phyloP scores from a whole-genome alignment of 2,797 vertebrate species.

The Babyrousa celebensis region DNA sequence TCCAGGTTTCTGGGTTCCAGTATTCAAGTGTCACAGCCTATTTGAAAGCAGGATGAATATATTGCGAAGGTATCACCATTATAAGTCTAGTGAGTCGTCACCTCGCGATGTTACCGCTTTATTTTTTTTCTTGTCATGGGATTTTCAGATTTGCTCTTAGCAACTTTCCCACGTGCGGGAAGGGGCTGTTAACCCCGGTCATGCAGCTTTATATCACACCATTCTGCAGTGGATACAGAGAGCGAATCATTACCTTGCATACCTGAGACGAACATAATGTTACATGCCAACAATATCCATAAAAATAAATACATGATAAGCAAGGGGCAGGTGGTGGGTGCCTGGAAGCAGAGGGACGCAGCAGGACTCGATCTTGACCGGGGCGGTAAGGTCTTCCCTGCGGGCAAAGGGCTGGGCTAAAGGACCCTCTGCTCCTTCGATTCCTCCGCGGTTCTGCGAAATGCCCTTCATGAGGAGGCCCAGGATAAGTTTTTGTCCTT shows the following conservation, averaged over 20 bases:
- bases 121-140: rapidly evolving
- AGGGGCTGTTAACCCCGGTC: rapidly evolving
- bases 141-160: rapidly evolving
- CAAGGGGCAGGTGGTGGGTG: neutral
- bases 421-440: rapidly evolving
- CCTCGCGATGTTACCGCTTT: rapidly evolving
- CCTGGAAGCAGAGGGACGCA: neutral
- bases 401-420: rapidly evolving
- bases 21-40: neutral
- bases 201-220: rapidly evolving
- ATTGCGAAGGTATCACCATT: rapidly evolving
- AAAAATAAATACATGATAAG: no score
- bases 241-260: rapidly evolving
- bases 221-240: rapidly evolving
- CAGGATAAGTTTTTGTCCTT: neutral
- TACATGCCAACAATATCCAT: rapidly evolving
- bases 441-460: rapidly evolving
- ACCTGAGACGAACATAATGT: rapidly evolving
- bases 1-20: neutral
- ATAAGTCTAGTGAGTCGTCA: rapidly evolving
- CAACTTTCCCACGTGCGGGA: rapidly evolving
- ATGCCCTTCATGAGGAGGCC: no score
- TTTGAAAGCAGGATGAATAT: neutral
- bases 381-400: rapidly evolving
- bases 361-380: neutral